Base-by-base conservation (phyloP, 2,888 invertebrate species). In the Trissolcus brochymenae region DNA sequence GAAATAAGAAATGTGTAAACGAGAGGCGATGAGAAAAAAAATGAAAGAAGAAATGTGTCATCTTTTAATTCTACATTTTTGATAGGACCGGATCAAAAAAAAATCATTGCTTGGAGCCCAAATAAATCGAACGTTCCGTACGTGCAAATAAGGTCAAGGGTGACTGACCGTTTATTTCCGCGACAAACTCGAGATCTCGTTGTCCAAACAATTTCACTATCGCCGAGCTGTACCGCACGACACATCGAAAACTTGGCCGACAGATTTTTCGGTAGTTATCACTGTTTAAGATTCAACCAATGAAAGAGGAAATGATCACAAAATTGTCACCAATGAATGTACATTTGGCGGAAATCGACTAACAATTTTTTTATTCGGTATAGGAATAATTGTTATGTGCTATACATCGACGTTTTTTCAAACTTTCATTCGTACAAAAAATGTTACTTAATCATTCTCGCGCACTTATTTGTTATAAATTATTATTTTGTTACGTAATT, bases 151-250 rank as follows among this genome's bases (percentile, higher is more conserved):
- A 79, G 74, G 77, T 65, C 77, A 79, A 72, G 71, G 77, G 77
- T 77, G 75, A 72, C 19, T 75, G 79, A 76, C 74, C 79, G 75
- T 55, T 62, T 73, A 70, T 56, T 75, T 75, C 57, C 70, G 55
- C 51, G 62, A 43, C 53, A 60, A 53, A 64, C 59, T 73, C 60
- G 53, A 56, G 67, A 75, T 71, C 66, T 71, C 71, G 43, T 72
- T 64, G 54, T 68, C 51, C 56, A 46, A 72, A 72, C 72, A 67
- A 72, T 77, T 79, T 77, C 72, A 77, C 79, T 77, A 62, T 79
- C 77, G 11, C 35, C 35, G 9, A 9, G 35, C 35, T 7, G 35
- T 35, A 35, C 35, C 11, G 7, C 35, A 11, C 19, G 19, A 19
- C 7, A 11, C 35, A 51, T 77, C 77, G 67, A 17, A 17, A 16